phyloP scores from a whole-genome alignment of 2,797 vertebrate genomes.

The Acrossocheilus wenchowensis region DNA sequence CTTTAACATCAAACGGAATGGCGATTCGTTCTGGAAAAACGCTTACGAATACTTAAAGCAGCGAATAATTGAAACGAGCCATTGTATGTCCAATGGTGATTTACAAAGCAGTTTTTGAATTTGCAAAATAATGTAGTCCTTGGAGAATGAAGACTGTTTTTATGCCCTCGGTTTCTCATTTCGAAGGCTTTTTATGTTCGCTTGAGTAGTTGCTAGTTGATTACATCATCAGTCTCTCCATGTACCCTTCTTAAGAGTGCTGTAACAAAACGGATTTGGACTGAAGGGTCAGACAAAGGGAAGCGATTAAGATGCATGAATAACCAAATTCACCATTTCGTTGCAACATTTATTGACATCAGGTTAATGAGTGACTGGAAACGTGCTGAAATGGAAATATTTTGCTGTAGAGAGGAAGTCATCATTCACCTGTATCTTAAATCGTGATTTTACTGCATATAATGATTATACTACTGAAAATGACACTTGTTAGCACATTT shows the following conservation, averaged over 20 bases:
- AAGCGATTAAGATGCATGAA: constrained; percentile 6
- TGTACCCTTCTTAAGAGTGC: constrained; percentile 12
- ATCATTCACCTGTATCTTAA: not conserved
- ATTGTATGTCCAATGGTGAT: not conserved
- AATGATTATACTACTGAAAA: not conserved
- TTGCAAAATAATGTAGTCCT: not conserved
- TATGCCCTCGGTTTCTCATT: constrained; percentile 4
- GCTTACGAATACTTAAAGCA: constrained; percentile 16
- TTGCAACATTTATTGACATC: constrained; percentile 15
- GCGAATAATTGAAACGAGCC: not conserved
- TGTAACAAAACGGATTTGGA: constrained; percentile 12
- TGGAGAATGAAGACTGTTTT: not conserved
- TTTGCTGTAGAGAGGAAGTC: not conserved
- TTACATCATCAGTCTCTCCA: constrained; percentile 40
- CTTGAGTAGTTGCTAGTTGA: constrained; percentile 33
- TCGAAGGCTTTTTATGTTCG: constrained; percentile 11
- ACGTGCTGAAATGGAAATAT: constrained; percentile 12
- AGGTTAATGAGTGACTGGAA: constrained; percentile 12
- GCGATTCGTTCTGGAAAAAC: not conserved
- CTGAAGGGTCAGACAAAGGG: constrained; percentile 15
- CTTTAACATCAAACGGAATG: constrained; percentile 12
- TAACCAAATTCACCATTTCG: constrained; percentile 11
- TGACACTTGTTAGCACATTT: not conserved
- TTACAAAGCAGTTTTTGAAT: constrained; percentile 25
- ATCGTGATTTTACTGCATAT: not conserved